Evolutionary conservation across 2,797 vertebrate species (phyloP).

Genomic region (Cebuella pygmaea): DNA sequence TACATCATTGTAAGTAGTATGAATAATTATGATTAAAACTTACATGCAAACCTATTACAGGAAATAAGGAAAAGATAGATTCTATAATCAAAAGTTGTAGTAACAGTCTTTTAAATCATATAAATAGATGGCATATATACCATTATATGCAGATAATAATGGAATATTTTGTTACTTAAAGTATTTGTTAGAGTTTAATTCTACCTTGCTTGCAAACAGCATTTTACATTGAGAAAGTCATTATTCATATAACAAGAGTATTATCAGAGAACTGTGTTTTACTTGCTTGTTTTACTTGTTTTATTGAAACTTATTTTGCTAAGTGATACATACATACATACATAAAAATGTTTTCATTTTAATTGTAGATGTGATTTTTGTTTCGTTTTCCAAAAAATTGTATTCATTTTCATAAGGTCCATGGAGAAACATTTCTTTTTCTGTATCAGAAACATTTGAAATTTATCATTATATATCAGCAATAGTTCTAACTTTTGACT

Average conservation of each 20-base stretch:
- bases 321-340: not conserved
- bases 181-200: not conserved
- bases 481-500: not conserved
- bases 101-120: not conserved
- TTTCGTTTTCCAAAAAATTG: not conserved
- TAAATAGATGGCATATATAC: not conserved
- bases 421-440: not conserved
- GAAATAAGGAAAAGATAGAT: not conserved
- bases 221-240: not conserved
- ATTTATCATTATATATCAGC: not conserved
- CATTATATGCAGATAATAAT: not conserved
- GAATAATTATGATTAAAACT: constrained; percentile 31
- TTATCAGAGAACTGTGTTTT: not conserved
- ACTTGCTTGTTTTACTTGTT: not conserved
- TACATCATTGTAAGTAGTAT: not conserved
- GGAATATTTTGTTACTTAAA: not conserved
- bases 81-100: not conserved
- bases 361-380: not conserved
- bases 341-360: not conserved
- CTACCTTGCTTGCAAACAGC: not conserved
- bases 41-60: not conserved
- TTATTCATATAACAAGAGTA: not conserved
- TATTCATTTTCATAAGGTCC: not conserved
- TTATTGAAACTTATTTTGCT: not conserved
- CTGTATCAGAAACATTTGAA: not conserved